Evolutionary conservation across 30 jellyfish, hydroid and myxozoan genomes (phyloP).

Genomic region (Aurelia aurita complex sp. Pacific): DNA sequence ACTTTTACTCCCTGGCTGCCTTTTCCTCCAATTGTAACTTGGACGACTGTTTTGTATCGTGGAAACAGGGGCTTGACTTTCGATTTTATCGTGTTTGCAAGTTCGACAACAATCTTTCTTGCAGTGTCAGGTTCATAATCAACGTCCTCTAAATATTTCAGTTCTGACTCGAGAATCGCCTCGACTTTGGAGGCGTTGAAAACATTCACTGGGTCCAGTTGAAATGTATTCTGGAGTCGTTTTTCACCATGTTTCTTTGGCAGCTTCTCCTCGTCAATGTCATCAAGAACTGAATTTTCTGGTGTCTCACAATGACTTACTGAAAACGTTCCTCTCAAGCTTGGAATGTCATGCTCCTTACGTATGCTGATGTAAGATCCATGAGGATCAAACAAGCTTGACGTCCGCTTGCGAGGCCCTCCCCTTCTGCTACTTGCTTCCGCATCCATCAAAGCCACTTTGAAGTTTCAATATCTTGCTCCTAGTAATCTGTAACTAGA

Average conservation of each 20-base stretch:
- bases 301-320: conserved; percentile 55
- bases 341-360: conserved; percentile 24
- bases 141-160: conserved; percentile 9
- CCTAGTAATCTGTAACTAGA: too few species aligned
- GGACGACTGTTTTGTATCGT: conserved; percentile 56
- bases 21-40: conserved; percentile 62
- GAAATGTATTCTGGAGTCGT: conserved; percentile 44
- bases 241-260: not conserved
- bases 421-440: not conserved
- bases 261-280: conserved; percentile 4
- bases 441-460: too few species aligned
- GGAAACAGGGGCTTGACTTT: conserved; percentile 51
- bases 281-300: not conserved
- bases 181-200: conserved; percentile 47
- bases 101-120: conserved; percentile 12
- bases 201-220: conserved; percentile 34
- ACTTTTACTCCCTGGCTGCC: conserved; percentile 58
- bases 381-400: conserved; percentile 47
- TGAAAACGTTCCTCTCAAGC: conserved; percentile 25
- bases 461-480: too few species aligned
- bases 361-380: not conserved
- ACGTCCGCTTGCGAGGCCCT: conserved; percentile 26
- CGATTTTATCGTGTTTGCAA: conserved; percentile 52
- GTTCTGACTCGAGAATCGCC: conserved; percentile 41
- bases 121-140: conserved; percentile 50